Base-by-base conservation (phyloP, 2,888 invertebrate genomes). In the Mayetiola destructor region DNA sequence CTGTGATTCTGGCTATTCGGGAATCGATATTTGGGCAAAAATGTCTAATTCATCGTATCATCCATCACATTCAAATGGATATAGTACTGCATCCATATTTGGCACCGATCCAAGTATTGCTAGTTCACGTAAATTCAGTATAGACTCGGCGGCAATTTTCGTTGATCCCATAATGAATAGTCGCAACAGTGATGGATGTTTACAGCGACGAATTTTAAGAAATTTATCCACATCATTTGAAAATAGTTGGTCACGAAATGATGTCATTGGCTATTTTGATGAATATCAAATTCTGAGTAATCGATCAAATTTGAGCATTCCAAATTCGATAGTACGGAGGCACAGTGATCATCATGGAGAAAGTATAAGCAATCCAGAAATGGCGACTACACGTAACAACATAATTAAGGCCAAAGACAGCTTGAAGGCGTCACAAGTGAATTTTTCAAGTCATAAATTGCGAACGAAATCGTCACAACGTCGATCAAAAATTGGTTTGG, bases 401-500 rank as follows among this genome's bases (percentile, higher is more conserved):
- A n/a, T n/a, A n/a, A n/a, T n/a, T n/a, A n/a, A 32, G 6, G 37
- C 37, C 1, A 37, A 39, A 10, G 54, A 39, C n/a, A 20, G 55
- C 52, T n/a, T 56, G 30, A 59, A 56, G 23, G 20, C 35, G 6
- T 30, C 53, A 10, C 30, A 16, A 12, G 18, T 30, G 10, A 35
- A 57, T 21, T 55, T 57, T 56, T 37, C 42, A 6, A 60, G 55
- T 32, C 35, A 21, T 35, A 20, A 18, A 6, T 14, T 20, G 20
- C 14, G n/a, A 2, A 3, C 36, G 6, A 32, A 20, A 29, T 36
- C 27, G 1, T 14, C 27, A 10, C 56, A 57, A 27, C 66, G 66
- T 30, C 66, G 74, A 10, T 76, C 77, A 2, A 82, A 82, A 66
- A 71, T 85, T 14, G 86, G 84, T 1, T 68, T 86, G 30, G 82